A percentile compares a stretch with the other conserved stretches of the same genome.
phyloP scores from a whole-genome alignment of 2,888 invertebrate genomes.

The Athripsodes cinereus region DNA sequence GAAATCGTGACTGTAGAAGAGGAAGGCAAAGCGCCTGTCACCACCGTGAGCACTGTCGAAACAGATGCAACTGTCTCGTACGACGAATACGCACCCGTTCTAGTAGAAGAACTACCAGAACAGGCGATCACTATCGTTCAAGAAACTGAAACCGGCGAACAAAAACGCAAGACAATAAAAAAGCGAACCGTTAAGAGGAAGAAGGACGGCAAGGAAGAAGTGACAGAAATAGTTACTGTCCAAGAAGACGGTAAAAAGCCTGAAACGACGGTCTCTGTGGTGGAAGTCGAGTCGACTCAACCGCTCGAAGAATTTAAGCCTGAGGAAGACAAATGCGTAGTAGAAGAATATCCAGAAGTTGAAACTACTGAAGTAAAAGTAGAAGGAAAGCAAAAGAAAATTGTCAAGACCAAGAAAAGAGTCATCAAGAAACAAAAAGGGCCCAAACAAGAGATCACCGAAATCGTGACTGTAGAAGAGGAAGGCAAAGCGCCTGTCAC shows the following conservation, averaged over 20 bases:
- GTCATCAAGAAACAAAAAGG: conserved; percentile 37
- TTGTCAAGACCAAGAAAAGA: conserved; percentile 35
- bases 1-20: conserved; percentile 41
- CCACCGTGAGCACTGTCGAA: conserved; percentile 30
- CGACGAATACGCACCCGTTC: conserved; percentile 1
- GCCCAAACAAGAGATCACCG: conserved; percentile 38
- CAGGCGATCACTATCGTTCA: conserved; percentile 37
- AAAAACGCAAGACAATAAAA: conserved; percentile 33
- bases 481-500: conserved; percentile 40
- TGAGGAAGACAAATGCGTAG: conserved; percentile 30
- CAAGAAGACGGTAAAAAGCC: conserved; percentile 29
- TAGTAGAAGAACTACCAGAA: conserved; percentile 32
- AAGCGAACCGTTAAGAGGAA: conserved; percentile 37
- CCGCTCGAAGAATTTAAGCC: conserved; percentile 35
- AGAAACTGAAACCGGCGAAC: conserved; percentile 30
- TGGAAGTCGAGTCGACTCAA: conserved; percentile 32
- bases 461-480: conserved; percentile 37
- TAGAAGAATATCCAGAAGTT: conserved; percentile 28
- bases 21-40: conserved; percentile 36
- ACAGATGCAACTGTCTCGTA: conserved; percentile 25
- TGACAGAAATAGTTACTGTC: conserved; percentile 36
- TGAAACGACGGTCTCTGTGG: conserved; percentile 29
- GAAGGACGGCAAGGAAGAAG: conserved; percentile 35
- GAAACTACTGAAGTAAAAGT: conserved; percentile 31
- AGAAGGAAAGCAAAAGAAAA: conserved; percentile 32